Percentiles rank a stretch among this genome's conserved stretches.
These are phyloP conservation scores for Ellobium chinense DNA, from an alignment of 2,888 invertebrate species.

Conservation along the genomic window DNA sequence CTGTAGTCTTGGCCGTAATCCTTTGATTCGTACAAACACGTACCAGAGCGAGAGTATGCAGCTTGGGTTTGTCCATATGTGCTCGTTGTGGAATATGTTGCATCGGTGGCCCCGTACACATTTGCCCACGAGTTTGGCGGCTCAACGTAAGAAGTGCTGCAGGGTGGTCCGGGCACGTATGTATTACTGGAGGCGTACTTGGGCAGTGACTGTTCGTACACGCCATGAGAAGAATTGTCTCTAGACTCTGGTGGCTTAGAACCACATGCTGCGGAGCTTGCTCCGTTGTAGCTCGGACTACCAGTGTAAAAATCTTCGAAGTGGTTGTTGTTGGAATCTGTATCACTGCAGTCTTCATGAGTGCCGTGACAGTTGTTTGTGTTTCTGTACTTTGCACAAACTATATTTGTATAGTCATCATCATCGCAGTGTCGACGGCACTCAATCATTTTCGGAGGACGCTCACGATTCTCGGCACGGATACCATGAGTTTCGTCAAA, in stretches of 20 bases:
- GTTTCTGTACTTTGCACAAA: slow-evolving; percentile 17
- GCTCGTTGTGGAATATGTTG: not conserved
- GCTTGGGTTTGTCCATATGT: not conserved
- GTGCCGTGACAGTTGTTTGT: not conserved
- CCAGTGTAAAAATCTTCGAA: slow-evolving; percentile 38
- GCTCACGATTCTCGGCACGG: not conserved
- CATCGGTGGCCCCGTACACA: not conserved
- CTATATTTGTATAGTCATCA: slow-evolving; percentile 28
- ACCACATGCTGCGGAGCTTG: not conserved
- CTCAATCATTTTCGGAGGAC: not conserved
- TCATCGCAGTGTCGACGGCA: not conserved
- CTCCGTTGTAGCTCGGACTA: not conserved
- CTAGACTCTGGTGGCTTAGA: not conserved
- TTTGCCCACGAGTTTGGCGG: not conserved
- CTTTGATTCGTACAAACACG: not conserved
- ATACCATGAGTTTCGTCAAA: not conserved
- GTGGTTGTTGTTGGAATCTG: slow-evolving; percentile 30
- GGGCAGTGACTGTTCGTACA: not conserved
- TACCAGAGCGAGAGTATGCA: not conserved
- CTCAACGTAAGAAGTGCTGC: too few species aligned
- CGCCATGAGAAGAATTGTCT: not conserved
- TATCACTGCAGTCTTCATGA: not conserved
- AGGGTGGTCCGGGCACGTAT: not conserved
- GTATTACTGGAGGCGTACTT: not conserved
- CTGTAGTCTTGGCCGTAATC: not conserved